Evolutionary conservation across 2,888 invertebrate species (phyloP).

Genomic region (Cyclophora punctaria): DNA sequence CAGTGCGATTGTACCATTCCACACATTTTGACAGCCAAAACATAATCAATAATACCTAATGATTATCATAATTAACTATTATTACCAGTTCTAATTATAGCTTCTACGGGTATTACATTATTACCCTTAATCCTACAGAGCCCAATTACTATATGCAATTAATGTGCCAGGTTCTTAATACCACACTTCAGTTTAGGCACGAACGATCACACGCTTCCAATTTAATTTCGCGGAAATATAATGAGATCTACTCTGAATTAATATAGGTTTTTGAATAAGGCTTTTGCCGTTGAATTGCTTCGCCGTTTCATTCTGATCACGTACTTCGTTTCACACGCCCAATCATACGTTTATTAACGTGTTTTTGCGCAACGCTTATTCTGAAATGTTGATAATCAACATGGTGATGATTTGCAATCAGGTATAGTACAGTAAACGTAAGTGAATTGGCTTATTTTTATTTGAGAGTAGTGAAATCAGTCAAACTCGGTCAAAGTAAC

Average conservation of each 20-base stretch:
- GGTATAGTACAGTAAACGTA: too few relatives aligned
- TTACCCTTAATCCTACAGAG: background rate
- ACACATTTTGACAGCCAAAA: too few relatives aligned
- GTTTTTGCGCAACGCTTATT: constrained; percentile 1
- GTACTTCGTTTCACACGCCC: constrained; percentile 10
- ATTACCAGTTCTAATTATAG: too few relatives aligned
- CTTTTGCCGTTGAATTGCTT: constrained; percentile 1
- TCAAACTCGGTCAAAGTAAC: too few relatives aligned
- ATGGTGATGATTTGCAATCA: too few relatives aligned
- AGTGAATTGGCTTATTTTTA: too few relatives aligned
- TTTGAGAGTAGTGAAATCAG: too few relatives aligned
- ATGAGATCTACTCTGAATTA: constrained; percentile 38
- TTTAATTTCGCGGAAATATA: constrained; percentile 36
- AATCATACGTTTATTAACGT: constrained; percentile 8
- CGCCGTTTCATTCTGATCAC: constrained; percentile 11
- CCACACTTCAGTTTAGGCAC: constrained; percentile 14
- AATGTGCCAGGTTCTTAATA: background rate
- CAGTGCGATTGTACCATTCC: too few relatives aligned
- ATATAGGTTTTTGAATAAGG: constrained; percentile 34
- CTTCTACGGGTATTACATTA: too few relatives aligned
- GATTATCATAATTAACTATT: too few relatives aligned
- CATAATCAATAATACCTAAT: too few relatives aligned
- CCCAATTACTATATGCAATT: constrained; percentile 1
- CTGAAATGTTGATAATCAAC: background rate
- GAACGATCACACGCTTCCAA: constrained; percentile 36